Conservation (phyloP, 2,113 vertebrate species). For the Acinonyx jubatus region DNA sequence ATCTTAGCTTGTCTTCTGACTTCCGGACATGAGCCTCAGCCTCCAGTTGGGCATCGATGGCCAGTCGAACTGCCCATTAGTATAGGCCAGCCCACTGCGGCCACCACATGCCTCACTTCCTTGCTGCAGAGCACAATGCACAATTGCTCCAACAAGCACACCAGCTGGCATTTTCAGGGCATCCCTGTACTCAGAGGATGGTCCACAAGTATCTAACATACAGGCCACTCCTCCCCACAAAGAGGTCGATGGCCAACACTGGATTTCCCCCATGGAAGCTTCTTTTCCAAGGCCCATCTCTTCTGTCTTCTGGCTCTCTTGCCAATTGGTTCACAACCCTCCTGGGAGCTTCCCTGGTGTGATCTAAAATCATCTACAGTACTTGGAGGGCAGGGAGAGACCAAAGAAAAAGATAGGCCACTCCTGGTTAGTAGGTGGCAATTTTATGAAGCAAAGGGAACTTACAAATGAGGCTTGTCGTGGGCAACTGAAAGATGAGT, state of each 20-base stretch:
- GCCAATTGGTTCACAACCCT: not conserved
- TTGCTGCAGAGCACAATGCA: not conserved
- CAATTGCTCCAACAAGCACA: not conserved
- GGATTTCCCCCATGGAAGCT: no score
- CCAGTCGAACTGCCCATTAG: not conserved
- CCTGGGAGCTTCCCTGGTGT: not conserved
- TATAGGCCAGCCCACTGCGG: not conserved
- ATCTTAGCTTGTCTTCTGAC: not conserved
- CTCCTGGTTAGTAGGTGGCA: not conserved
- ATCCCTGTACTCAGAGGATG: not conserved
- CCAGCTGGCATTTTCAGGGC: no score
- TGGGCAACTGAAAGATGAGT: not conserved
- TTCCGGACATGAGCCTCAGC: not conserved
- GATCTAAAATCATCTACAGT: not conserved
- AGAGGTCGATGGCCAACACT: not conserved
- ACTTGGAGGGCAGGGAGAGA: not conserved
- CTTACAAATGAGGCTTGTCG: not conserved
- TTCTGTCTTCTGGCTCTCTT: not conserved
- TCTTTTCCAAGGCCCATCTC: not conserved
- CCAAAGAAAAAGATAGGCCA: not conserved
- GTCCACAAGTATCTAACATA: not conserved
- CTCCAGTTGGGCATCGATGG: not conserved
- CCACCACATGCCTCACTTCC: not conserved
- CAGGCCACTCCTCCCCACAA: no score
- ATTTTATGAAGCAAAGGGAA: not conserved